Conservation (phyloP, 1,140 invertebrate genomes). For the Drosophila triauraria region DNA sequence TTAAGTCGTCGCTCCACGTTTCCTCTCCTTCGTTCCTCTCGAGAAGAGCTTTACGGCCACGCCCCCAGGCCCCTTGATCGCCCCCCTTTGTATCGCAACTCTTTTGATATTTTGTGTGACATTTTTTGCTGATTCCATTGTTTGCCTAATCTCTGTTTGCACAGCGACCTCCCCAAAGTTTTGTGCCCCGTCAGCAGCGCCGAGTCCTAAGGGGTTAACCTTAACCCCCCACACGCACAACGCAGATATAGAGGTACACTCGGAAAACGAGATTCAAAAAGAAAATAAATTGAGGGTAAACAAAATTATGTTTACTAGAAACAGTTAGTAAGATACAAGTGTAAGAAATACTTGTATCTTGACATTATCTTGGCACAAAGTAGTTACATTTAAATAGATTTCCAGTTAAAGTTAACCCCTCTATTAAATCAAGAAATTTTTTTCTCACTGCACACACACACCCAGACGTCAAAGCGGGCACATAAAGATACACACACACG, state of each 20-base stretch:
- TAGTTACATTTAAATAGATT: neutral
- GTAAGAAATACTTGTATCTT: no score
- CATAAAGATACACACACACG: conserved; percentile 53
- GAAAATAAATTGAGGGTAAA: no score
- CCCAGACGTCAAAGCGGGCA: neutral
- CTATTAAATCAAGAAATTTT: neutral
- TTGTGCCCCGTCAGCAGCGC: conserved; percentile 63
- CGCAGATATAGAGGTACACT: conserved; percentile 11
- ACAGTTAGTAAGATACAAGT: no score
- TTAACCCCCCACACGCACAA: conserved; percentile 6
- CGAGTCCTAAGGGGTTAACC: conserved; percentile 24
- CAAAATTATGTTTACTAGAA: no score
- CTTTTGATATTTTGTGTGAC: conserved; percentile 28
- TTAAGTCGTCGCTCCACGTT: conserved; percentile 68
- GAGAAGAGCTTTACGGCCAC: conserved; percentile 3
- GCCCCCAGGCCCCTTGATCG: neutral
- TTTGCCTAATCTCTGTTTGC: conserved; percentile 77
- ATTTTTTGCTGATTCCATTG: conserved; percentile 81
- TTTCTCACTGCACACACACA: neutral
- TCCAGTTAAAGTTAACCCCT: neutral
- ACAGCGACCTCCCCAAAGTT: conserved; percentile 50
- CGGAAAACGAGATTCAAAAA: neutral
- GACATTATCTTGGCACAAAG: no score
- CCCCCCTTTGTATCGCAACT: conserved; percentile 14
- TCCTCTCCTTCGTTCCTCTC: conserved; percentile 16